Evolutionary conservation across 2,113 vertebrate species (phyloP).

Genomic region (Urocolius indicus): DNA sequence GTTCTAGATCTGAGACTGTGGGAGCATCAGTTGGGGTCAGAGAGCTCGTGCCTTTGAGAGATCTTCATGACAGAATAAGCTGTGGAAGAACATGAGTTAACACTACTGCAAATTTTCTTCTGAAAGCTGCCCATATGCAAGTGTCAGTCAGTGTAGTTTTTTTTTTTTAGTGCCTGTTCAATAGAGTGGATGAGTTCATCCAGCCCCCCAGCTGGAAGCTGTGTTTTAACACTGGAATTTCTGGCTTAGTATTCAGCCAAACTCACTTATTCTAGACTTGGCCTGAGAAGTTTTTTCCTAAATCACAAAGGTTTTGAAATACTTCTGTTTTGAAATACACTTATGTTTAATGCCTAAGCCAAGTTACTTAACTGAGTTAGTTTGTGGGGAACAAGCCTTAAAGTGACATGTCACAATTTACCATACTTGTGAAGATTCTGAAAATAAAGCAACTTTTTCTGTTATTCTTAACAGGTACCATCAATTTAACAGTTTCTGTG

Average conservation of each 20-base stretch:
- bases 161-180: not conserved
- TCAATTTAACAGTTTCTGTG: not conserved
- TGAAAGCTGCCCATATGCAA: not conserved
- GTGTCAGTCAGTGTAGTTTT: not conserved
- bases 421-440: not conserved
- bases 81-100: not conserved
- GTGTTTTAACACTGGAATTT: not conserved
- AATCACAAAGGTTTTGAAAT: not conserved
- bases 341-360: not conserved
- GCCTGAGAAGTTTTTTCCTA: not conserved
- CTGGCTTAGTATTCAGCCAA: not conserved
- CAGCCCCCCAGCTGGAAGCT: not conserved
- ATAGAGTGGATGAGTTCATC: not conserved
- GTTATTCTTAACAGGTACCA: not conserved
- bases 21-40: not conserved
- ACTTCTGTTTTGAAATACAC: not conserved
- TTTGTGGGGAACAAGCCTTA: not conserved
- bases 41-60: not conserved
- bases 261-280: not conserved
- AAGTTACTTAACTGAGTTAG: not conserved
- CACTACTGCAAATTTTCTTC: not conserved
- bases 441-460: not conserved
- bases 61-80: not conserved
- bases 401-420: not conserved
- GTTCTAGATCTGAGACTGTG: not conserved